Base-by-base conservation (phyloP, 2,113 vertebrate genomes). In the Melanostigma gelatinosum region DNA sequence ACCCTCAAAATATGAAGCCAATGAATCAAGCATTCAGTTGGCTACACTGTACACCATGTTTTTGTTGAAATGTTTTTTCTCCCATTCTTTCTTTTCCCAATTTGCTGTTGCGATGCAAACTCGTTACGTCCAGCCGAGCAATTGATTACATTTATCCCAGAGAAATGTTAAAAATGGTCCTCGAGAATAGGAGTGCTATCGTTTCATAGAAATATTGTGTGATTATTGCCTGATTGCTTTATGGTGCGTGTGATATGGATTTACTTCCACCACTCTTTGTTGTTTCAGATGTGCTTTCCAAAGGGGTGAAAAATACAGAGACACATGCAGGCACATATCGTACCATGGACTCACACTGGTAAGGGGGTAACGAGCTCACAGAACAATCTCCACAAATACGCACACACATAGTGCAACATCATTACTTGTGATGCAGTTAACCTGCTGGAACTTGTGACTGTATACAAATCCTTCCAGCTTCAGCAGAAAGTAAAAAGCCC, bases 1-100 rank as follows among this genome's bases (percentile, higher is more conserved):
- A 42, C 76, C 57, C 67, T 80, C 46, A 76, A 62, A 74, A 87
- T 67, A 70, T 80, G 80, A 75, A 85, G 63, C n/a, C 67, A 68
- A 69, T 7, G 80, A 79, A 84, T 83, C 67, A 87, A 60, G 40
- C 40, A 63, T n/a, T 12, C 58, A 13, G 34, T 38, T 22, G 60
- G 27, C 20, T 62, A 6, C 32, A 32, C 60, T 36, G 18, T 62
- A 36, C 32, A 61, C 32, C 38, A 9, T 36, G 27, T 66, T 86
- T 54, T 62, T 29, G 67, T 66, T 81, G 4, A 84, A 63, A 52
- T 7, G 0, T n/a, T 58, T 60, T 60, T 6, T 4, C 1, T 10
- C 18, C 18, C 29, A 8, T 81, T 74, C 4, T 68, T 61, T 58
- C 3, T 72, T 71, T 66, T 44, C 48, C 32, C 46, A 52, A 36